Percentiles rank a stretch among this genome's conserved stretches.
These are phyloP conservation scores for Cyrtodaria siliqua DNA, from an alignment of 2,888 invertebrate species.

Conservation along the genomic window DNA sequence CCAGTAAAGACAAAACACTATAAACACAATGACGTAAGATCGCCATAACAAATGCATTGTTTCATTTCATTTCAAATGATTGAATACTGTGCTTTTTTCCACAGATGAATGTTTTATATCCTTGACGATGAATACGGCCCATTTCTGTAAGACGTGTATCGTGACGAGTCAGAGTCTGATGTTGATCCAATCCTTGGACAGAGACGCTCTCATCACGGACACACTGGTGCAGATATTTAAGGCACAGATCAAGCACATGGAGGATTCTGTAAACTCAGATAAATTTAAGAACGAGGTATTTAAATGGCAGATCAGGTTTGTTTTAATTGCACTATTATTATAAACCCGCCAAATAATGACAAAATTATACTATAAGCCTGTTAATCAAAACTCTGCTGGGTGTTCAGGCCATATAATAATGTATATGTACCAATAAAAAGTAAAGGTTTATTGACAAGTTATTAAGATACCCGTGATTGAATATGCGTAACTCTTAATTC, in stretches of 20 bases:
- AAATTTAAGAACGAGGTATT: slow-evolving; percentile 87
- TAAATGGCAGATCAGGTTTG: no score
- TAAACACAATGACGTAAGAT: background rate
- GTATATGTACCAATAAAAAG: no score
- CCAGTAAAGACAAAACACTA: no score
- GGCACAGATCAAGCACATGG: slow-evolving; percentile 90
- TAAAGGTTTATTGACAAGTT: no score
- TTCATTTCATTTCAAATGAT: slow-evolving; percentile 1
- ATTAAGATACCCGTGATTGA: no score
- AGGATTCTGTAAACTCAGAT: slow-evolving; percentile 87
- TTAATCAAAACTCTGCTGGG: no score
- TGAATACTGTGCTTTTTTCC: no score
- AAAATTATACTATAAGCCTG: no score
- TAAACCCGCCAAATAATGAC: no score
- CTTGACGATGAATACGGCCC: slow-evolving; percentile 92
- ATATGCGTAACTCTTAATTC: no score
- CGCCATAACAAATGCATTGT: background rate
- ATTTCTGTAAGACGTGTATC: slow-evolving; percentile 92
- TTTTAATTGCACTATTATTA: no score
- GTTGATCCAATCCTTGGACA: slow-evolving; percentile 91
- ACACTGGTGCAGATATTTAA: slow-evolving; percentile 91
- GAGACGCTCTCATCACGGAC: slow-evolving; percentile 91
- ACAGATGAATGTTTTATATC: slow-evolving; percentile 90
- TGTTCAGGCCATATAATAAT: no score
- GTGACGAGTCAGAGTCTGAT: slow-evolving; percentile 92